A percentile compares a stretch with the other conserved stretches of the same genome.
Conservation (phyloP, 2,888 invertebrate species). For the Orthosia gothica region DNA sequence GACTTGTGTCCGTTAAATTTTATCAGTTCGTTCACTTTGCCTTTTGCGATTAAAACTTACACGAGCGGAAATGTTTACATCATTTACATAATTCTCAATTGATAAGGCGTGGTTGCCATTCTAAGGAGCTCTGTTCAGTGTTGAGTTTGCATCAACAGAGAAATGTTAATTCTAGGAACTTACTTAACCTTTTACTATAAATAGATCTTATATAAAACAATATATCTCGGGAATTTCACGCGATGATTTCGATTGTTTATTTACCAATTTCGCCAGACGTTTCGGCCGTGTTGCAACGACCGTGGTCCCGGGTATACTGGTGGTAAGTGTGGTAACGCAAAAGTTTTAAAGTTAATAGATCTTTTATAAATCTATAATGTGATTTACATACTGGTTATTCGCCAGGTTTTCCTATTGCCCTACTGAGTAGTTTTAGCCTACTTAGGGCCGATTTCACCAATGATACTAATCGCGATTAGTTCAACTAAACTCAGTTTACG, state of each 20-base stretch:
- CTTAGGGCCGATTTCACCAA: too few relatives aligned
- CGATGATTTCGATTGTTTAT: too few relatives aligned
- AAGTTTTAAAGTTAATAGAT: too few relatives aligned
- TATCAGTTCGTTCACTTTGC: slow-evolving; percentile 17
- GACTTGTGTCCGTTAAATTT: neutral
- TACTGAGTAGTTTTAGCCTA: slow-evolving; percentile 2
- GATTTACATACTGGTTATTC: neutral
- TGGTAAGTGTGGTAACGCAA: too few relatives aligned
- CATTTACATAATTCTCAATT: slow-evolving; percentile 32
- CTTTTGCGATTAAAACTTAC: slow-evolving; percentile 28
- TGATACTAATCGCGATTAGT: too few relatives aligned
- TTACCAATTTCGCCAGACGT: too few relatives aligned
- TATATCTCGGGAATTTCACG: too few relatives aligned
- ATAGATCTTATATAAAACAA: too few relatives aligned
- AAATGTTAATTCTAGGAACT: neutral
- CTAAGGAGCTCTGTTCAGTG: neutral
- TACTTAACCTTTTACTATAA: neutral
- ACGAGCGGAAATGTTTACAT: slow-evolving; percentile 46
- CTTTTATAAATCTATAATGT: neutral
- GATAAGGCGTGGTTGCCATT: slow-evolving; percentile 34
- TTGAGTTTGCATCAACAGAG: neutral
- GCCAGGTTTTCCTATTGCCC: neutral
- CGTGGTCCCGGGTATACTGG: too few relatives aligned
- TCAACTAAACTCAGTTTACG: too few relatives aligned
- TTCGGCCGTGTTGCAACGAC: too few relatives aligned